phyloP scores from a whole-genome alignment of 2,113 vertebrate genomes.

The Athene cunicularia region DNA sequence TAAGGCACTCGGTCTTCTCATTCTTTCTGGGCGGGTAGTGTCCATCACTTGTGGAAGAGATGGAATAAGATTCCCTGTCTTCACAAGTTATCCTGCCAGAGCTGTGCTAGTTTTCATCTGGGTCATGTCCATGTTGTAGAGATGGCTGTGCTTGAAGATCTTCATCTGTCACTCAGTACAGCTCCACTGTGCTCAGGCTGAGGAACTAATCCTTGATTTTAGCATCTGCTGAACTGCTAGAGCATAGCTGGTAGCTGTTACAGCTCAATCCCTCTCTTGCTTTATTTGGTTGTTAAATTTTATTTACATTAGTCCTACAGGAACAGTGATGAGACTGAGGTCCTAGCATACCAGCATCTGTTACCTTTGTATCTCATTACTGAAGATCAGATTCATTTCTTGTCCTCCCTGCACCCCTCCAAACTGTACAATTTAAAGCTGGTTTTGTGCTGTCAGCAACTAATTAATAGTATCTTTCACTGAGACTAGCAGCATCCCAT shows the following conservation, averaged over 20 bases:
- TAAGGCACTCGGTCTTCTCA: neutral
- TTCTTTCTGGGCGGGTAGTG: neutral
- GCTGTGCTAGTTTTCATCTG: neutral
- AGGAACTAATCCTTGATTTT: neutral
- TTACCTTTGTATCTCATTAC: slow-evolving; percentile 12
- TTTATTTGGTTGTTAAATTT: neutral
- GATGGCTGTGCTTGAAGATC: neutral
- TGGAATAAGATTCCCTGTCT: neutral
- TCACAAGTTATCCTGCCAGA: neutral
- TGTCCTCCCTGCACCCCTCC: neutral
- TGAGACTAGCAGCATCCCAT: slow-evolving; percentile 9
- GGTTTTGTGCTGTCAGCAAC: slow-evolving; percentile 50
- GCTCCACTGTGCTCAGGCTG: neutral
- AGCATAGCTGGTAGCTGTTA: neutral
- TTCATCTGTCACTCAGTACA: neutral
- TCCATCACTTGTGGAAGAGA: neutral
- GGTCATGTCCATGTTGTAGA: neutral
- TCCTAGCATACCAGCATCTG: neutral
- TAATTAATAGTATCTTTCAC: slow-evolving; percentile 27
- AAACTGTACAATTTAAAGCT: neutral
- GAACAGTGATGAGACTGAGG: neutral
- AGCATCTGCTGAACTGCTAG: neutral
- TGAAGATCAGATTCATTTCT: neutral
- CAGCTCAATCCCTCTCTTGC: neutral
- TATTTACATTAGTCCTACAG: neutral